Percentiles rank a stretch among this genome's conserved stretches.
Evolutionary conservation across 2,888 invertebrate genomes (phyloP).

Genomic region (Amphimallon solstitiale): DNA sequence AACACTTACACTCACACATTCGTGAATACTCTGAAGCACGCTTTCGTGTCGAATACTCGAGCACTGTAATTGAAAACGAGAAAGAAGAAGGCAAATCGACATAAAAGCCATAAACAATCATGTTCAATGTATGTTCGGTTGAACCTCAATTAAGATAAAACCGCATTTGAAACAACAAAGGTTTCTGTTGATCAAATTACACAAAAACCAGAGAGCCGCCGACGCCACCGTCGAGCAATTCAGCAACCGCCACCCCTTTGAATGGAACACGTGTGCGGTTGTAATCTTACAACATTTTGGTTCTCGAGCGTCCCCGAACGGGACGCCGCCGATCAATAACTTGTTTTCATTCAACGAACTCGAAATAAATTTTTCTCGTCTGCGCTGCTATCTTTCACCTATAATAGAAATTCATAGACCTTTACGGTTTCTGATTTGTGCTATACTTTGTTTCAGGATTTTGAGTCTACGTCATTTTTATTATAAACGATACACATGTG

Average conservation of each 20-base stretch:
- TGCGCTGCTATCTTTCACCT: slow-evolving; percentile 20
- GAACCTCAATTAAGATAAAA: slow-evolving; percentile 33
- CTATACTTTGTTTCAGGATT: slow-evolving; percentile 9
- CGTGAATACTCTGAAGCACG: too few relatives aligned
- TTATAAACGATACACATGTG: neutral
- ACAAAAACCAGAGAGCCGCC: slow-evolving; percentile 29
- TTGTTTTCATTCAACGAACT: slow-evolving; percentile 32
- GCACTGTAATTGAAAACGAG: slow-evolving; percentile 19
- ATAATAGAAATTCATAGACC: slow-evolving; percentile 16
- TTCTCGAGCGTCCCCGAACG: slow-evolving; percentile 23
- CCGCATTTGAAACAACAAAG: slow-evolving; percentile 34
- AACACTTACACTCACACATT: neutral
- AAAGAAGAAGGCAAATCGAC: slow-evolving; percentile 21
- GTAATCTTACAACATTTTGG: slow-evolving; percentile 34
- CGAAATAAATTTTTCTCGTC: slow-evolving; percentile 30
- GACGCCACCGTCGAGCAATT: slow-evolving; percentile 23
- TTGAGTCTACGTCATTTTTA: slow-evolving; percentile 12
- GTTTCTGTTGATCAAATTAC: slow-evolving; percentile 33
- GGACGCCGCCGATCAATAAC: slow-evolving; percentile 25
- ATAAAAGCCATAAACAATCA: slow-evolving; percentile 29
- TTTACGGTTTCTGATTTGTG: slow-evolving; percentile 15
- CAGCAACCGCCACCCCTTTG: slow-evolving; percentile 28
- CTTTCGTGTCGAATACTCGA: neutral
- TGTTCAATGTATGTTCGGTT: slow-evolving; percentile 31
- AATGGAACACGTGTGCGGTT: slow-evolving; percentile 34